Evolutionary conservation across 2,113 vertebrate species (phyloP).

Genomic region (Polypterus senegalus): DNA sequence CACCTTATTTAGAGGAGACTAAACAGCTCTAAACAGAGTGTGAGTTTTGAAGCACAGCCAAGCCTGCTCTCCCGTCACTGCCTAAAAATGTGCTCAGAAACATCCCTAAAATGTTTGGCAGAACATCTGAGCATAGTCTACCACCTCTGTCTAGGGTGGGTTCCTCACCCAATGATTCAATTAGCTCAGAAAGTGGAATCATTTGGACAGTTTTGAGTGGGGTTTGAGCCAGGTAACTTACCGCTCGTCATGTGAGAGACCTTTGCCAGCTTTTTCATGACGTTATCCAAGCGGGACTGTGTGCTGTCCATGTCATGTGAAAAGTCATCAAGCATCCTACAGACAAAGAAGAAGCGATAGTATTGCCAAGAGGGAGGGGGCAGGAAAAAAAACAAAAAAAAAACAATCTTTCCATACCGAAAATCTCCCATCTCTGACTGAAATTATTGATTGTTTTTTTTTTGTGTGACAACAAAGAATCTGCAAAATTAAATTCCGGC

Average conservation of each 20-base stretch:
- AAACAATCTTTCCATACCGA: neutral
- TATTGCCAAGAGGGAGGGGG: neutral
- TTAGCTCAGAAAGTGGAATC: neutral
- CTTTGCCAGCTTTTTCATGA: slow-evolving; percentile 96
- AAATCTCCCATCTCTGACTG: no score
- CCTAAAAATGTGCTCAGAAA: no score
- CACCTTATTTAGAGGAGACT: no score
- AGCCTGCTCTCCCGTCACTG: no score
- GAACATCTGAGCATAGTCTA: no score
- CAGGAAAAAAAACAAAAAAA: neutral
- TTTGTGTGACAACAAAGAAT: no score
- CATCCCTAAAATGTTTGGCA: no score
- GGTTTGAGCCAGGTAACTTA: slow-evolving; percentile 37
- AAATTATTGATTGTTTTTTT: no score
- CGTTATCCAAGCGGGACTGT: slow-evolving; percentile 84
- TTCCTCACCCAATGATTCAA: slow-evolving; percentile 2
- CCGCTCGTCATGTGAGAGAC: slow-evolving; percentile 97
- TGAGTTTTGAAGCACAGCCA: no score
- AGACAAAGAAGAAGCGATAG: slow-evolving; percentile 14
- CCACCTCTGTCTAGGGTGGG: neutral
- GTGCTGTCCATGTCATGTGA: slow-evolving; percentile 83
- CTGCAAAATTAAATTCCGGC: no score
- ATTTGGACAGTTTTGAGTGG: no score
- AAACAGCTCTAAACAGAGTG: no score
- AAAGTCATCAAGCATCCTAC: slow-evolving; percentile 92